These are phyloP conservation scores for Neopipo cinnamomea DNA, from an alignment of 2,113 vertebrate species.

Conservation along the genomic window DNA sequence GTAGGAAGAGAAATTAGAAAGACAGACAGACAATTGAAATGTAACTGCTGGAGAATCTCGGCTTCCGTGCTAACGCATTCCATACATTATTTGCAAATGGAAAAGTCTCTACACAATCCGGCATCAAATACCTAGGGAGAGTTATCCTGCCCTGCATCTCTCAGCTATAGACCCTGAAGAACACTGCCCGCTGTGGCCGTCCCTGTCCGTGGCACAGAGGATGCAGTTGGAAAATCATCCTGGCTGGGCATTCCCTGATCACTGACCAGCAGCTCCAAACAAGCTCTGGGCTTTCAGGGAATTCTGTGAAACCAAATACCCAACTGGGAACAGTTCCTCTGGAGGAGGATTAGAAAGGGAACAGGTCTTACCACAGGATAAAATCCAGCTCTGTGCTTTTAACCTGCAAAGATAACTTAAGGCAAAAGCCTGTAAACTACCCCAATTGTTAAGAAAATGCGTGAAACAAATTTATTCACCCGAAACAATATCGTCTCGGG, in stretches of 20 bases:
- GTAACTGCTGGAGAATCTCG: slow-evolving; percentile 20
- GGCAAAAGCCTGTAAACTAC: neutral
- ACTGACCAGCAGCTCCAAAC: neutral
- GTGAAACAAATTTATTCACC: neutral
- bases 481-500: neutral
- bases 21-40: slow-evolving; percentile 15
- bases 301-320: neutral
- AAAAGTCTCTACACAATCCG: neutral
- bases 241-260: neutral
- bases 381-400: neutral
- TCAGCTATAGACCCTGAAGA: neutral
- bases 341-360: neutral
- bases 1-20: slow-evolving; percentile 5
- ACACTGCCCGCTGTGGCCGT: neutral
- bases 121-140: slow-evolving; percentile 2
- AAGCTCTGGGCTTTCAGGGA: neutral
- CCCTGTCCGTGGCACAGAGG: neutral
- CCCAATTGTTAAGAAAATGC: neutral
- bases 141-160: neutral
- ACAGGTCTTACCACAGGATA: neutral
- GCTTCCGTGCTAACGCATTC: slow-evolving; percentile 10
- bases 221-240: neutral
- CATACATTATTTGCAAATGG: slow-evolving; percentile 24
- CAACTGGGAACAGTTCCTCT: neutral
- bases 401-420: neutral